Evolutionary conservation across 1,140 invertebrate genomes (phyloP).

Genomic region (Eumaeus atala): DNA sequence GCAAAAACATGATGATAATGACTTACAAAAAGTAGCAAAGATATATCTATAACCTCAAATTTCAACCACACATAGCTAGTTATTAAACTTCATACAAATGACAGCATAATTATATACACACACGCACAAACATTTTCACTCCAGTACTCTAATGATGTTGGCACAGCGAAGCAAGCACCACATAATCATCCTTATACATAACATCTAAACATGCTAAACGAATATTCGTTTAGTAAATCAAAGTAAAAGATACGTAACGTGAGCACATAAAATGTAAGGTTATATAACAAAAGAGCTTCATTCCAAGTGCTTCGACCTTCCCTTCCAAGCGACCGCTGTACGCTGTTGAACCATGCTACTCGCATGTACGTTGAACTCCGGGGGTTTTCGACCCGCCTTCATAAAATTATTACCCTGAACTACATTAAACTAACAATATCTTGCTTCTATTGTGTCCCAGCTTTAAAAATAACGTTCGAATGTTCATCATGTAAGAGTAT

Average conservation of each 20-base stretch:
- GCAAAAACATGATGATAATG: too few species aligned
- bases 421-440: conserved; percentile 6
- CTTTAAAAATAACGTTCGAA: neutral
- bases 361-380: conserved; percentile 30
- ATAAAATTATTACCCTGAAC: conserved; percentile 20
- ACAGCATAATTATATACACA: too few species aligned
- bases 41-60: too few species aligned
- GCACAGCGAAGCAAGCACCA: too few species aligned
- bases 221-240: conserved; percentile 22
- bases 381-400: conserved; percentile 11
- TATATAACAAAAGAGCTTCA: conserved; percentile 43
- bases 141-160: too few species aligned
- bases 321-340: conserved; percentile 41
- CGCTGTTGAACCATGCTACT: conserved; percentile 50
- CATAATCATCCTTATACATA: too few species aligned
- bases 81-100: too few species aligned
- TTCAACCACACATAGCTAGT: too few species aligned
- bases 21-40: too few species aligned
- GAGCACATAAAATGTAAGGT: conserved; percentile 31
- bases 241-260: conserved; percentile 16
- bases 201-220: neutral
- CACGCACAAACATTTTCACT: too few species aligned
- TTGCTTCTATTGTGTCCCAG: neutral
- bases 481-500: too few species aligned
- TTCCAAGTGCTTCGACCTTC: conserved; percentile 46